These are phyloP conservation scores for Pyrocephalus nanus DNA, from an alignment of 2,797 vertebrate species.

Conservation along the genomic window DNA sequence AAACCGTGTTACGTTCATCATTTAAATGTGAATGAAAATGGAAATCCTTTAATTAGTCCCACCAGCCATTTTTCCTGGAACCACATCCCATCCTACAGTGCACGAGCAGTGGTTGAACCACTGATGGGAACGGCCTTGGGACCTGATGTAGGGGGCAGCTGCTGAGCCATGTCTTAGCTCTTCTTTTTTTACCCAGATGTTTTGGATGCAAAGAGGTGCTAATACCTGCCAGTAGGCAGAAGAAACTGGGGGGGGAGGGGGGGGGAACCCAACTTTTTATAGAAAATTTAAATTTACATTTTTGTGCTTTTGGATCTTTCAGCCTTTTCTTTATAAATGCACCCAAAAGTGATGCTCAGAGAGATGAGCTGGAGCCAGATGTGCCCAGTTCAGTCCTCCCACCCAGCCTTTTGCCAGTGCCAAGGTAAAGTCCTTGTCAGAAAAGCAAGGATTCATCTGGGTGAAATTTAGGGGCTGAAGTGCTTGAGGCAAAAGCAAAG, in stretches of 20 bases:
- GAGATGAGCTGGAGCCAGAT: background rate
- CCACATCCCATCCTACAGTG: background rate
- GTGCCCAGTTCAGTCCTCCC: background rate
- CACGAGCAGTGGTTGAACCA: rapidly evolving
- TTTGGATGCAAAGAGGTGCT: background rate
- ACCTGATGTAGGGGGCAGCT: background rate
- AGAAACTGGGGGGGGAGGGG: background rate
- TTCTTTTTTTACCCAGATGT: background rate
- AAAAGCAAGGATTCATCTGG: background rate
- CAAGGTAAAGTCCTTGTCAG: background rate
- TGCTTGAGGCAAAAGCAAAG: background rate
- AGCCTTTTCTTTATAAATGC: background rate
- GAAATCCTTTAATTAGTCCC: background rate
- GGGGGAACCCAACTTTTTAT: background rate
- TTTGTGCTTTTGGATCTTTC: background rate
- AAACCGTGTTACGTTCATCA: background rate
- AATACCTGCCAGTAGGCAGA: background rate
- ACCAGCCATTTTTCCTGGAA: background rate
- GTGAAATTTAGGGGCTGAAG: background rate
- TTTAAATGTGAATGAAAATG: background rate
- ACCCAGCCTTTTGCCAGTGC: background rate
- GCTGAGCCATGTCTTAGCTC: background rate
- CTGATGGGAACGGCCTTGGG: background rate
- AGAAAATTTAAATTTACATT: background rate
- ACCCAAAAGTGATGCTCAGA: background rate